A percentile compares a stretch with the other conserved stretches of the same genome.
Conservation (phyloP, 2,888 invertebrate species). For the Griposia aprilina region DNA sequence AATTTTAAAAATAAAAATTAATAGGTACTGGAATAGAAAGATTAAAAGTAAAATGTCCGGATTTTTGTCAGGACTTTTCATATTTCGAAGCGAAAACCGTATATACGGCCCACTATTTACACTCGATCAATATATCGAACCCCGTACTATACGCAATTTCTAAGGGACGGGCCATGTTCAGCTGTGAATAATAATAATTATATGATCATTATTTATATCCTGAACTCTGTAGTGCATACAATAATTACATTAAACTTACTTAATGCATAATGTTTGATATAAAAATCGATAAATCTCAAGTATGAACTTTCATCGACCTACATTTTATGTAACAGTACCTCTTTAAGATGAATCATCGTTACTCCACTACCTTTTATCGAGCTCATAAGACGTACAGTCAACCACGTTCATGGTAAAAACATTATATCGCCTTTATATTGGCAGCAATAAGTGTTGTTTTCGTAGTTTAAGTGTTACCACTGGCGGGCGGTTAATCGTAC, state of each 20-base stretch:
- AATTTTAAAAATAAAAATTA: too few species aligned
- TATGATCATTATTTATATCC: slow-evolving; percentile 21
- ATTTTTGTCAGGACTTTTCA: too few species aligned
- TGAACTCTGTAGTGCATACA: slow-evolving; percentile 32
- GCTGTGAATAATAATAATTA: slow-evolving; percentile 17
- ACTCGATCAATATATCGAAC: not conserved
- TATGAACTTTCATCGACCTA: slow-evolving; percentile 79
- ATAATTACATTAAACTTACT: slow-evolving; percentile 35
- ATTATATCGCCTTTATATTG: not conserved
- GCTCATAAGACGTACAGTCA: slow-evolving; percentile 57
- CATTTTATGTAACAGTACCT: slow-evolving; percentile 78
- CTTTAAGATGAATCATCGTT: slow-evolving; percentile 78
- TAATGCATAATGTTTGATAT: slow-evolving; percentile 50
- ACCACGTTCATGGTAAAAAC: not conserved
- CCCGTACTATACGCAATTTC: not conserved
- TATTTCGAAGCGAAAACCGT: too few species aligned
- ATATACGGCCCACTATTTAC: not conserved
- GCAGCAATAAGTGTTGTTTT: slow-evolving; percentile 12
- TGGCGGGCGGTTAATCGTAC: not conserved
- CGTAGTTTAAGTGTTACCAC: slow-evolving; percentile 3
- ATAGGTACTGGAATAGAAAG: too few species aligned
- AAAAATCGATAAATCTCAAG: slow-evolving; percentile 61
- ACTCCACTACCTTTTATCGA: slow-evolving; percentile 69
- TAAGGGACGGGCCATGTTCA: not conserved
- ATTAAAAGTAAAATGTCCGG: too few species aligned